Percentiles rank a stretch among this genome's conserved stretches.
phyloP scores from a whole-genome alignment of 2,888 invertebrate genomes.

The Hirtodrosophila trivittata region DNA sequence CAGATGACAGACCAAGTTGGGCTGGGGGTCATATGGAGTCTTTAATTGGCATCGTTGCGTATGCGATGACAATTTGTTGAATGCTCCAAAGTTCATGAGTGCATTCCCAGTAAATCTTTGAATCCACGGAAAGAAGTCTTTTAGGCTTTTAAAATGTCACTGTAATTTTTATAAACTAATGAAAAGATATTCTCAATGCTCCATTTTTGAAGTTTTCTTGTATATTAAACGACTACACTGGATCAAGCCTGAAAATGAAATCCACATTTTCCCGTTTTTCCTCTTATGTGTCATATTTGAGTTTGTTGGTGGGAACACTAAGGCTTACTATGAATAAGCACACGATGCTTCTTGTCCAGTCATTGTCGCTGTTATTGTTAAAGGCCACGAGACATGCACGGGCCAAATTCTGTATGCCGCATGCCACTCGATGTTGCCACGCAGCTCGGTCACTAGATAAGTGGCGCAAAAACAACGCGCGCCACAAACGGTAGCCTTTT shows the following conservation, averaged over 20 bases:
- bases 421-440: slow-evolving; percentile 31
- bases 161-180: background rate
- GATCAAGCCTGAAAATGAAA: slow-evolving; percentile 21
- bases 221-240: too few species aligned
- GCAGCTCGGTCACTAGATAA: slow-evolving; percentile 51
- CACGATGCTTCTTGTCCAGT: slow-evolving; percentile 40
- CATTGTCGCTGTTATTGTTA: slow-evolving; percentile 55
- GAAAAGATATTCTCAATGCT: background rate
- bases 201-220: background rate
- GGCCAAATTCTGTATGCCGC: slow-evolving; percentile 39
- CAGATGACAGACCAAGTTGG: slow-evolving; percentile 39
- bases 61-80: slow-evolving; percentile 50
- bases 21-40: slow-evolving; percentile 53
- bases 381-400: slow-evolving; percentile 52
- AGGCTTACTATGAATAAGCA: slow-evolving; percentile 13
- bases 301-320: slow-evolving; percentile 25
- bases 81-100: slow-evolving; percentile 53
- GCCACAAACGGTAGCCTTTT: slow-evolving; percentile 65
- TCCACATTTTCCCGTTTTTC: slow-evolving; percentile 2
- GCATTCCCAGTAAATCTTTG: slow-evolving; percentile 29
- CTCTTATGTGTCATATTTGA: slow-evolving; percentile 26
- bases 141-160: background rate
- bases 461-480: slow-evolving; percentile 43
- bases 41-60: slow-evolving; percentile 66
- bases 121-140: too few species aligned